These are phyloP conservation scores for Endotricha flammealis DNA, from an alignment of 2,888 invertebrate species.

Conservation along the genomic window DNA sequence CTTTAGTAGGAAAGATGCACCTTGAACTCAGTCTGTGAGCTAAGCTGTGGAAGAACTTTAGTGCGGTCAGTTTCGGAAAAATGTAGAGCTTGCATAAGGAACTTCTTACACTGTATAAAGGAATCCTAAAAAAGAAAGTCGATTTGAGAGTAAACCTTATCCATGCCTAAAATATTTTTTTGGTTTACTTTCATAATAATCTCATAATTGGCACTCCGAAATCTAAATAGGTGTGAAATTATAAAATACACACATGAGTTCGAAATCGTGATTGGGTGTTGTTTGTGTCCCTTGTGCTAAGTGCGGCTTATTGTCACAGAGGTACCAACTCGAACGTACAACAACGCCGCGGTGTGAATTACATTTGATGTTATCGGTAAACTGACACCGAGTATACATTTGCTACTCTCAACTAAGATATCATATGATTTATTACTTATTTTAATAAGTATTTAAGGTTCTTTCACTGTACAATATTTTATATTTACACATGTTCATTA, in stretches of 20 bases:
- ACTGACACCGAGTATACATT: constrained; percentile 34
- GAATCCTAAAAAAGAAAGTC: too few relatives aligned
- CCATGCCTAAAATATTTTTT: too few relatives aligned
- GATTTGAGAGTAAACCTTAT: too few relatives aligned
- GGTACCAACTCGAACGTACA: constrained; percentile 37
- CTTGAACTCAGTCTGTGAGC: too few relatives aligned
- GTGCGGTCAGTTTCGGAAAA: too few relatives aligned
- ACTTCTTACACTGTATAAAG: too few relatives aligned
- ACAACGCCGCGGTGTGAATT: constrained; percentile 55
- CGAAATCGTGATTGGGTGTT: constrained; percentile 36
- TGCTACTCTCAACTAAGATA: constrained; percentile 48
- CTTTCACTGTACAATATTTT: constrained; percentile 8
- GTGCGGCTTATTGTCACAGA: constrained; percentile 38
- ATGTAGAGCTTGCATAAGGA: too few relatives aligned
- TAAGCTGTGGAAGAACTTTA: too few relatives aligned
- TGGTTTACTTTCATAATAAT: too few relatives aligned
- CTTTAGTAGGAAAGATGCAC: too few relatives aligned
- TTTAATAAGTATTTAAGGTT: constrained; percentile 26
- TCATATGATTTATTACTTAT: constrained; percentile 54
- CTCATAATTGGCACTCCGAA: not conserved
- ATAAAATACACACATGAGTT: constrained; percentile 33
- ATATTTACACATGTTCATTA: too few relatives aligned
- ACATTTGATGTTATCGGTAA: constrained; percentile 53
- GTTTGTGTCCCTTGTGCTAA: constrained; percentile 56
- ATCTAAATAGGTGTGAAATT: constrained; percentile 17